Base-by-base conservation (phyloP, 1,140 invertebrate species). In the Aplysia californica region DNA sequence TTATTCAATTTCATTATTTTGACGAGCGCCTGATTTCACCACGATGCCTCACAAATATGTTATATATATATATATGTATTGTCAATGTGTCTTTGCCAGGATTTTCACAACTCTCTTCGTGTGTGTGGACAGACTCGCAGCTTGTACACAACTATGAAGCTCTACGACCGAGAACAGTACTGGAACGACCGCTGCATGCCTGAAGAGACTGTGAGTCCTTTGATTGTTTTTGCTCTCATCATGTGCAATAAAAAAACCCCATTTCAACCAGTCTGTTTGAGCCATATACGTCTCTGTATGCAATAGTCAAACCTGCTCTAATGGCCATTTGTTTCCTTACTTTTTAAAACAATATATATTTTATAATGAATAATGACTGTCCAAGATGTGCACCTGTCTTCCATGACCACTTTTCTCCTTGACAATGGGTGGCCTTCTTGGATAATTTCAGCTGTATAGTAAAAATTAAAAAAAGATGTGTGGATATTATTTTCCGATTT, bases 161-260 rank as follows among this genome's bases (percentile, higher is more conserved):
- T 68, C 39, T 75, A 66, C 31, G 61, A 69, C 21, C 78, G 74
- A 71, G 80, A 83, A 26, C 68, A 78, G 64, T 87, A 87, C 55
- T 87, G 83, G 83, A 87, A 87, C 79, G 86, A 87, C 77, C 82
- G 77, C 64, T 75, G 71, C 56, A 75, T 83, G 29, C 39, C 81
- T 21, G 69, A 82, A 75, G 86, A 87, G 77, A 35, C 73, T 59
- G 86, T 87, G 80, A 79, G 81, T 80, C 26, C 23, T 58, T 10
- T 59, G 2, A 41, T 35, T 64, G 6, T 36, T 56, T 71, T 4
- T 5, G 39, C 6, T 68, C 29, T n/a, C n/a, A n/a, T n/a, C n/a
- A n/a, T n/a, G n/a, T n/a, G n/a, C n/a, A n/a, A n/a, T n/a, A n/a
- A n/a, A n/a, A n/a, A n/a, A n/a, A n/a, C n/a, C n/a, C n/a, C n/a